Evolutionary conservation across 2,113 vertebrate genomes (phyloP).

Genomic region (Cervus canadensis): DNA sequence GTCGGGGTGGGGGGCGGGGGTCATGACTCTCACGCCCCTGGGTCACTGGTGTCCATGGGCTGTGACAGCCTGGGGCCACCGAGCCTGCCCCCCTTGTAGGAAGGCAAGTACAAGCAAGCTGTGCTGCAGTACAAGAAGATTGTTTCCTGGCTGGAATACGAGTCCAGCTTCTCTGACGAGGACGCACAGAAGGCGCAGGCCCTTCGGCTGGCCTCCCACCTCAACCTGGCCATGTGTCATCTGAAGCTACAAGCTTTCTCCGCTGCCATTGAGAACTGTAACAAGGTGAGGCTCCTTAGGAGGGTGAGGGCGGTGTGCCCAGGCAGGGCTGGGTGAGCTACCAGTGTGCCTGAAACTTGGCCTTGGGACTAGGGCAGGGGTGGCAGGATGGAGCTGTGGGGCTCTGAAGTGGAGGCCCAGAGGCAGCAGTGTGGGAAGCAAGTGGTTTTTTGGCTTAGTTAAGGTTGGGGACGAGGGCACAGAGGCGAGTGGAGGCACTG

Average conservation of each 20-base stretch:
- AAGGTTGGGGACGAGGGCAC: background rate
- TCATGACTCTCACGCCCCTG: too few relatives aligned
- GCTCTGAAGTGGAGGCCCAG: background rate
- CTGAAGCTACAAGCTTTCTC: conserved; percentile 92
- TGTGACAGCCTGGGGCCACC: background rate
- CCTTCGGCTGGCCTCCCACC: conserved; percentile 91
- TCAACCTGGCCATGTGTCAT: conserved; percentile 97
- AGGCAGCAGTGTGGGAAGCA: background rate
- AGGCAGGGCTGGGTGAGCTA: too few relatives aligned
- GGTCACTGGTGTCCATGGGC: background rate
- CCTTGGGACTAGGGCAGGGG: background rate
- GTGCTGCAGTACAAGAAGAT: conserved; percentile 95
- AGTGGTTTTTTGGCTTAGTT: background rate
- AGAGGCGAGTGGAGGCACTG: background rate
- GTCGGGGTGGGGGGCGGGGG: accelerated
- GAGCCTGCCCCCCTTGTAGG: conserved; percentile 75
- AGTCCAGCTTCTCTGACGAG: conserved; percentile 84
- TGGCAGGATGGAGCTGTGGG: background rate
- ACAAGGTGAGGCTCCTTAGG: conserved; percentile 86
- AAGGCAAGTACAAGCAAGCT: conserved; percentile 93
- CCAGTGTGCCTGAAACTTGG: background rate
- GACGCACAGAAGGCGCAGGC: conserved; percentile 81
- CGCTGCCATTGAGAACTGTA: conserved; percentile 91
- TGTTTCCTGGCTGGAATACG: conserved; percentile 94
- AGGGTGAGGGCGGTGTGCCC: background rate